A percentile compares a stretch with the other conserved stretches of the same genome.
These are phyloP conservation scores for Myopa testacea DNA, from an alignment of 2,888 invertebrate species.

Conservation along the genomic window DNA sequence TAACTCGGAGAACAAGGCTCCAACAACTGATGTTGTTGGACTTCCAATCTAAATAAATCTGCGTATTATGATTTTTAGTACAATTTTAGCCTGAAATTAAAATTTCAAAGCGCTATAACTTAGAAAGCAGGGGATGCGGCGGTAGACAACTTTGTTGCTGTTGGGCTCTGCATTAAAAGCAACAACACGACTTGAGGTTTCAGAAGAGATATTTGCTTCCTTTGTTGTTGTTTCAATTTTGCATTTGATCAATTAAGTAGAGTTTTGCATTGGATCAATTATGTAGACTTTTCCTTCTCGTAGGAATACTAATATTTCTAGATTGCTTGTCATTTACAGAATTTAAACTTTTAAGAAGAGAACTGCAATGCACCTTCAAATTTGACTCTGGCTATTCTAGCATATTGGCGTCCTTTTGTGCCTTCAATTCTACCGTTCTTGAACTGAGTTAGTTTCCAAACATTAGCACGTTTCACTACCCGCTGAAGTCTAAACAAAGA, in stretches of 20 bases:
- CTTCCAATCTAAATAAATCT: too few species aligned
- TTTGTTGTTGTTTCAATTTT: constrained; percentile 61
- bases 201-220: constrained; percentile 63
- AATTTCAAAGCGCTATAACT: too few species aligned
- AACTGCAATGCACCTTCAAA: neutral
- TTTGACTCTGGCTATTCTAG: neutral
- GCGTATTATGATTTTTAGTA: too few species aligned
- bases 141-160: too few species aligned
- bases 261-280: constrained; percentile 57
- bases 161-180: constrained; percentile 57
- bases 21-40: too few species aligned
- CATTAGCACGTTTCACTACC: too few species aligned
- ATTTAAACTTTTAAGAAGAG: neutral
- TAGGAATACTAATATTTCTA: constrained; percentile 61
- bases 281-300: constrained; percentile 66
- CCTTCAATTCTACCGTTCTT: neutral
- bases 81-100: too few species aligned
- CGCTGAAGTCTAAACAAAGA: too few species aligned
- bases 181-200: constrained; percentile 65
- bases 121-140: too few species aligned
- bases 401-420: neutral
- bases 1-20: too few species aligned
- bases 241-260: too few species aligned
- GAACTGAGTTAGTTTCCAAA: neutral
- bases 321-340: constrained; percentile 1